These are phyloP conservation scores for Lepidotrigona ventralis DNA, from an alignment of 1,140 invertebrate genomes.

Conservation along the genomic window DNA sequence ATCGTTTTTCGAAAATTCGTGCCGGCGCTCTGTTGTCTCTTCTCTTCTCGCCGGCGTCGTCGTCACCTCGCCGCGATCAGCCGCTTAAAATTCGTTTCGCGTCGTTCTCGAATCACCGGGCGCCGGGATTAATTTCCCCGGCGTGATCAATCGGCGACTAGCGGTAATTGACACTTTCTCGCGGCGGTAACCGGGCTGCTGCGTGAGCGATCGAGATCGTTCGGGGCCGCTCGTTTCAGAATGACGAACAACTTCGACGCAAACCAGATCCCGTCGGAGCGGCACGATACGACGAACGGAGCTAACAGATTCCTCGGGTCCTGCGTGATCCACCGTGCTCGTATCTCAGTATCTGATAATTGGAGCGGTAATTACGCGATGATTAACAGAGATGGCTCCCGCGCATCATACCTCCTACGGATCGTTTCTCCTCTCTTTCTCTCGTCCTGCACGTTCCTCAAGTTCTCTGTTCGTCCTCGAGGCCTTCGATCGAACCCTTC, in stretches of 20 bases:
- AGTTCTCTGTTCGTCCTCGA: conserved; percentile 1
- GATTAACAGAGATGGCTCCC: conserved; percentile 80
- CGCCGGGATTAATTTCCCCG: conserved; percentile 39
- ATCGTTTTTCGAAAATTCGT: conserved; percentile 10
- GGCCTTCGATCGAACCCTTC: conserved; percentile 26
- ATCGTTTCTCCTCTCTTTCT: conserved; percentile 36
- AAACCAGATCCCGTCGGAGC: conserved; percentile 45
- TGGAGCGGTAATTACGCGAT: conserved; percentile 79
- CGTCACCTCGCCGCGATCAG: neutral
- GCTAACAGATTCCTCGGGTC: conserved; percentile 71
- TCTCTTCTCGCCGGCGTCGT: neutral
- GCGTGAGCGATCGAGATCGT: conserved; percentile 43
- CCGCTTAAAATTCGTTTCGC: conserved; percentile 3
- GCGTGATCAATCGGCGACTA: conserved; percentile 33
- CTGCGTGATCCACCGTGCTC: conserved; percentile 51
- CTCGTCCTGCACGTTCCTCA: conserved; percentile 25
- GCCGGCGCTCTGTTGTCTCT: neutral
- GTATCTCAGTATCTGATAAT: conserved; percentile 79
- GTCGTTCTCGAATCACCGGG: neutral
- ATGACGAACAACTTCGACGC: conserved; percentile 37
- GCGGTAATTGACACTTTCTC: conserved; percentile 59
- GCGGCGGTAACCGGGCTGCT: conserved; percentile 27
- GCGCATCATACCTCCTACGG: conserved; percentile 74
- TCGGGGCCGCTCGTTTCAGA: neutral
- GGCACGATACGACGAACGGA: conserved; percentile 66